Base-by-base conservation (phyloP, 2,113 vertebrate genomes). In the Corythoichthys intestinalis region DNA sequence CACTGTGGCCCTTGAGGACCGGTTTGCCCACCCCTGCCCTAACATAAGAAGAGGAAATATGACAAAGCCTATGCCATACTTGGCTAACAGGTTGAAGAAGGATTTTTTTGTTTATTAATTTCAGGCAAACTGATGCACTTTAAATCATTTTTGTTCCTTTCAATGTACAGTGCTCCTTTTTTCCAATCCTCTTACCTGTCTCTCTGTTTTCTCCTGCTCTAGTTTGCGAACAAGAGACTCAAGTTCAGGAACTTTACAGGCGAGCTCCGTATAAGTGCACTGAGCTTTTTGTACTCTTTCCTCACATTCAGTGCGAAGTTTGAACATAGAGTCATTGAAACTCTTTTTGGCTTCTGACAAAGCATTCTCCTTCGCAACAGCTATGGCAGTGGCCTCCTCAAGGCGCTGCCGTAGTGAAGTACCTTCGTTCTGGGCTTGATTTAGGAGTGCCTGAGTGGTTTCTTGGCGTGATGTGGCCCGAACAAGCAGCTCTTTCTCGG, bases 191-290 rank as follows among this genome's bases (percentile, higher is more conserved):
- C 76, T 78, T 61, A 98, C 97, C 92, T 98, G 95, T 91, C 93
- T 90, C 67, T 95, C 94, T 11, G 68, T 87, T 89, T 94, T 97
- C 69, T 98, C 95, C 59, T 93, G 92, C 84, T 96, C 94, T 9
- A 93, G 86, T 71, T 93, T 94, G 87, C 90, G 88, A 71, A 94
- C 69, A 77, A 93, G 94, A 39, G 95, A 94, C 68, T 89, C 88
- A 53, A 96, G 91, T 75, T 94, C 92, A 13, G 81, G 77, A 17
- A 92, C 95, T 20, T 91, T 94, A 17, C 62, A 72, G 34, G 88
- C 85, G 49, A 98, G 87, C 76, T 98, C 96, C 57, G 94, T 94
- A 72, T 93, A 96, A 80, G 93, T 92, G 56, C 95, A 94, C 83
- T 96, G 93, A 4, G 94, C 73, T 28, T 95, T 72, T 44, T 90